Evolutionary conservation across 2,113 vertebrate genomes (phyloP).

Genomic region (Cyphomyrus plagiostoma): DNA sequence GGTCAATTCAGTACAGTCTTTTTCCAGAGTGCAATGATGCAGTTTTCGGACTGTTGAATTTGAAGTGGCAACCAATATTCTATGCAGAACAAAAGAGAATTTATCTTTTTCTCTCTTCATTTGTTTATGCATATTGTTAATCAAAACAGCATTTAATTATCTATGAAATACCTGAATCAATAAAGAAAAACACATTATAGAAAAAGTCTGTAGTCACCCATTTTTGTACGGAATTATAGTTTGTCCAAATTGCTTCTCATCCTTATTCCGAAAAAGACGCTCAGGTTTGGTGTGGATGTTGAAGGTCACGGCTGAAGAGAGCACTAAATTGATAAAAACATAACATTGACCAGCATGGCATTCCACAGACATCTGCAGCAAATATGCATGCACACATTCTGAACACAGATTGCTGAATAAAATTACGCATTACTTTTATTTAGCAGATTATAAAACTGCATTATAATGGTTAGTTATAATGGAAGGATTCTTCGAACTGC

Average conservation of each 20-base stretch:
- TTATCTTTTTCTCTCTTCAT: neutral
- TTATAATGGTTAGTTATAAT: too few species aligned
- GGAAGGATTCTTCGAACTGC: too few species aligned
- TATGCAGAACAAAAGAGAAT: conserved; percentile 17
- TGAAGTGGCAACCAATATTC: conserved; percentile 38
- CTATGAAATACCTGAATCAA: neutral
- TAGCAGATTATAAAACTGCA: neutral
- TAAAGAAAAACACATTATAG: neutral
- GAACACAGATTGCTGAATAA: neutral
- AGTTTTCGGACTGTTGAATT: conserved; percentile 13
- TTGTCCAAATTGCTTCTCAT: conserved; percentile 42
- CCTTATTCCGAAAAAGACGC: neutral
- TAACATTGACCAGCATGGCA: neutral
- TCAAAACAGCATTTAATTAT: neutral
- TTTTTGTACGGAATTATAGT: conserved; percentile 29
- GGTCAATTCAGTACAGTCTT: neutral
- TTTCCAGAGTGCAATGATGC: conserved; percentile 22
- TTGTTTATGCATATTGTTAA: neutral
- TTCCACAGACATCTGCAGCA: neutral
- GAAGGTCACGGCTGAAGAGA: conserved; percentile 30
- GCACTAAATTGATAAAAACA: conserved; percentile 26
- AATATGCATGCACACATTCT: neutral
- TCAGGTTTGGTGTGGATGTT: conserved; percentile 33
- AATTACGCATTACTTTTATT: neutral
- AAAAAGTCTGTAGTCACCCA: conserved; percentile 32